Conservation (phyloP, 2,888 invertebrate species). For the Nymphalis c-album region DNA sequence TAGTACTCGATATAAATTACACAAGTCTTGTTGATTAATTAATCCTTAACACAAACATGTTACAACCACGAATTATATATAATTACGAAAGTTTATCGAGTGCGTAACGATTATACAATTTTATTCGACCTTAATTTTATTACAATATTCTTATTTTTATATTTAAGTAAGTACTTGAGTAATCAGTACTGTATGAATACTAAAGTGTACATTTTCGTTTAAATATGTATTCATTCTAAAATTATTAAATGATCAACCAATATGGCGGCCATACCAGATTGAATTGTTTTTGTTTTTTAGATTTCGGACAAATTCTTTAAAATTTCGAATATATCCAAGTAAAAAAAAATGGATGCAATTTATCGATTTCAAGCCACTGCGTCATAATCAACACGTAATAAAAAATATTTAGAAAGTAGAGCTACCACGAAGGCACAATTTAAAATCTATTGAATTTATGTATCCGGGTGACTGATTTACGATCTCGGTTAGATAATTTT, state of each 20-base stretch:
- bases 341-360: background rate
- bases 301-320: background rate
- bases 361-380: constrained; percentile 9
- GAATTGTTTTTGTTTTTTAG: background rate
- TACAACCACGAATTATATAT: background rate
- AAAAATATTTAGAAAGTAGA: constrained; percentile 29
- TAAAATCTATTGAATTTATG: constrained; percentile 7
- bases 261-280: too few species aligned
- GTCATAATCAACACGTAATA: constrained; percentile 9
- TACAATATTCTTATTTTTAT: too few species aligned
- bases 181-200: too few species aligned
- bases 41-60: background rate
- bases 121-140: too few species aligned
- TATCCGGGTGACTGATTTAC: constrained; percentile 13
- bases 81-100: background rate
- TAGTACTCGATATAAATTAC: background rate
- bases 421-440: constrained; percentile 12
- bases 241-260: too few species aligned
- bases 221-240: too few species aligned
- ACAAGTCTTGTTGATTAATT: background rate
- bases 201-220: too few species aligned
- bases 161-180: too few species aligned
- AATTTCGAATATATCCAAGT: too few species aligned
- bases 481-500: constrained; percentile 12
- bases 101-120: background rate